Evolutionary conservation across 2,888 invertebrate genomes (phyloP).

Genomic region (Drosophila monieri): DNA sequence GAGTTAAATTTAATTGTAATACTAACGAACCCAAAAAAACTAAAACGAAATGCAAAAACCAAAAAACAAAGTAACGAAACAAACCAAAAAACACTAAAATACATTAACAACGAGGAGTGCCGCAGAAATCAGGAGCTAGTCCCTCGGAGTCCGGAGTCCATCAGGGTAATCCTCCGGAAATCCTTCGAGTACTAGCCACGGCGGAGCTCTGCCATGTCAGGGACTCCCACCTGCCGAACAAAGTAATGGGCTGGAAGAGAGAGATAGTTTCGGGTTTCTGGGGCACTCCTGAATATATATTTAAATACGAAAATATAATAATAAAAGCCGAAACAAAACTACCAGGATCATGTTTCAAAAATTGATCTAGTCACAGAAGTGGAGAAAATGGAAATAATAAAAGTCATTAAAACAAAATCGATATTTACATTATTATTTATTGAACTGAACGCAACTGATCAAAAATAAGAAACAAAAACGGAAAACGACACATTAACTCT

Average conservation of each 20-base stretch:
- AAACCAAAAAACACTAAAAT: constrained; percentile 45
- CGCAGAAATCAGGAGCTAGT: background rate
- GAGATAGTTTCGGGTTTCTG: background rate
- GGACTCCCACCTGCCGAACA: too few species aligned
- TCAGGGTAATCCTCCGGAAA: too few species aligned
- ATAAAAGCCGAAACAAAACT: constrained; percentile 31
- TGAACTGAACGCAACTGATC: background rate
- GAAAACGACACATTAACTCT: background rate
- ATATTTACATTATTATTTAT: background rate
- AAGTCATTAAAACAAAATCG: constrained; percentile 54
- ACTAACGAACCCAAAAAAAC: constrained; percentile 42
- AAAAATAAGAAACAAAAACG: background rate
- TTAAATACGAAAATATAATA: constrained; percentile 62
- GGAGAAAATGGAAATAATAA: constrained; percentile 67
- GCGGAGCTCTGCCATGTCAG: too few species aligned
- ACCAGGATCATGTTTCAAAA: constrained; percentile 62
- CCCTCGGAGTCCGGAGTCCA: background rate
- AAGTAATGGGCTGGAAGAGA: too few species aligned
- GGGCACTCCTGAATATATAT: constrained; percentile 53
- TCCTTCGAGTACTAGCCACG: background rate
- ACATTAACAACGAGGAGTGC: constrained; percentile 40
- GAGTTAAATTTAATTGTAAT: constrained; percentile 69
- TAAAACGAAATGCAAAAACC: constrained; percentile 19
- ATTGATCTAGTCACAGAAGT: constrained; percentile 68
- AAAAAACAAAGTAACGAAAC: constrained; percentile 5